Base-by-base conservation (phyloP, 2,113 vertebrate genomes). In the Mandrillus leucophaeus region DNA sequence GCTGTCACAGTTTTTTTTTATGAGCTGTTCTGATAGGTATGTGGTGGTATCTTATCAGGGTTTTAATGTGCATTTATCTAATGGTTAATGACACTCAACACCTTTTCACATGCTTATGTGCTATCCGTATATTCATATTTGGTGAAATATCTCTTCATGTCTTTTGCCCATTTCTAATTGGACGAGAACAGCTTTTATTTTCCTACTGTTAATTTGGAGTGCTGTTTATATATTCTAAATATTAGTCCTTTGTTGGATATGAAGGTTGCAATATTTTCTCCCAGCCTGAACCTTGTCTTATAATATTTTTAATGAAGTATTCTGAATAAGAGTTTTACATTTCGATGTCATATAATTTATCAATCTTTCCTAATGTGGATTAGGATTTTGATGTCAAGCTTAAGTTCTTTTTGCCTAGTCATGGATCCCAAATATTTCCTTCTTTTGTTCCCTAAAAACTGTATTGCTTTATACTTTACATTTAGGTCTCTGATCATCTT, bases 71-170 rank as follows among this genome's bases (percentile, higher is more conserved):
- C 30, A 43, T 52, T 75, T 84, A 27, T 32, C 17, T 22, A 27
- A 7, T 1, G 52, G 20, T 8, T 9, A 76, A 3, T 1, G 1
- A 52, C 4, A 3, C 10, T 5, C 1, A 35, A 22, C 14, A 20
- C 20, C 40, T 30, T 57, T 57, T 27, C 38, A n/a, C 6, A n/a
- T 13, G 48, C n/a, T 43, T 55, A 68, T 45, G 18, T 70, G 27
- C 27, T 7, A 22, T 43, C 52, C 43, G 3, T 25, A 23, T 35
- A 35, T 70, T 22, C 32, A 52, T n/a, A 27, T 57, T 40, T 70
- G 11, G 27, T 40, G 12, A 55, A 55, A 81, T 38, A 12, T 13
- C 73, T 52, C 45, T 75, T 22, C 27, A 11, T 52, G 35, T 12
- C 68, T 93, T 80, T 35, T n/a, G 25, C 17, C 5, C 52, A 18